A percentile compares a stretch with the other conserved stretches of the same genome.
phyloP scores from a whole-genome alignment of 1,140 invertebrate genomes.

The Panonychus citri region DNA sequence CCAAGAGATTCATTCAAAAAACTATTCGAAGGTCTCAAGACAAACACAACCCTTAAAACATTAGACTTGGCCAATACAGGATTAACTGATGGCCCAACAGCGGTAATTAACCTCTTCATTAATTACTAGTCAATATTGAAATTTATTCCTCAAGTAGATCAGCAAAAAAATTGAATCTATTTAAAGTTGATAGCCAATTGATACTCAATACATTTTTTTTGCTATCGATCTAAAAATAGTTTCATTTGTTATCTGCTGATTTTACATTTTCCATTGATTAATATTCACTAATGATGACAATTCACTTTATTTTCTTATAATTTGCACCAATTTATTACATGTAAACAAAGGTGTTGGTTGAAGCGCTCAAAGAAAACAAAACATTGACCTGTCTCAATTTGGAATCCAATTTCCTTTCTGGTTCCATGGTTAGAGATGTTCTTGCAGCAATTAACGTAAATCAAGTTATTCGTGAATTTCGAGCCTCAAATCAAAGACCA shows the following conservation, averaged over 20 bases:
- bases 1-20: constrained; percentile 80
- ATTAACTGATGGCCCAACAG: constrained; percentile 60
- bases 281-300: neutral
- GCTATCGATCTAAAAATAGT: neutral
- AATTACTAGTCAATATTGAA: neutral
- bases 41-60: constrained; percentile 72
- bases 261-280: neutral
- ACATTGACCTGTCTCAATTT: constrained; percentile 71
- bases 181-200: neutral
- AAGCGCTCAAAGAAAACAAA: constrained; percentile 61
- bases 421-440: constrained; percentile 45
- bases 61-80: constrained; percentile 80
- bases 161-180: neutral
- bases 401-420: constrained; percentile 83
- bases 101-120: constrained; percentile 20
- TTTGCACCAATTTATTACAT: too few species aligned
- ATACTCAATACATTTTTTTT: neutral
- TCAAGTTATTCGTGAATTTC: constrained; percentile 68
- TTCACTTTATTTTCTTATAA: neutral
- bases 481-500: constrained; percentile 86
- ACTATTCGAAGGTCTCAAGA: constrained; percentile 62
- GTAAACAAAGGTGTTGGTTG: constrained; percentile 41
- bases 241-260: neutral
- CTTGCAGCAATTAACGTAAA: constrained; percentile 61
- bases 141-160: neutral